Percentiles rank a stretch among this genome's conserved stretches.
Evolutionary conservation across 64 coral and sea anemone genomes (phyloP).

Genomic region (Montipora efflorescens): DNA sequence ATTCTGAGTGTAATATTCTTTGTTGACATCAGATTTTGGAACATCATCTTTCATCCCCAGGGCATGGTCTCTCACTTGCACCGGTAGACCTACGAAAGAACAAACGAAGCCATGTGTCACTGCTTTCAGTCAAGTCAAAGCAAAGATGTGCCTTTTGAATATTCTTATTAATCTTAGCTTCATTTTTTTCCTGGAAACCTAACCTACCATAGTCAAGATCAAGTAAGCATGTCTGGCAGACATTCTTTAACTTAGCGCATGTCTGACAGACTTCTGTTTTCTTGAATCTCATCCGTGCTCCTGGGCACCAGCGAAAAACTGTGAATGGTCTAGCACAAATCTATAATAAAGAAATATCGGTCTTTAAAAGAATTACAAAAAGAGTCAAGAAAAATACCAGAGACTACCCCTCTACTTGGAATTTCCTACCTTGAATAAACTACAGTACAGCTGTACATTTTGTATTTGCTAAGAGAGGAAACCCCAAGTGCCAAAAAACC

Average conservation of each 20-base stretch:
- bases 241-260: conserved; percentile 97
- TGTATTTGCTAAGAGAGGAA: no score
- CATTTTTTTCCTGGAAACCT: neutral
- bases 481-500: no score
- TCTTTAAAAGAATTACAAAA: no score
- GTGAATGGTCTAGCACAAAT: conserved; percentile 98
- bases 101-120: neutral
- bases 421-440: no score
- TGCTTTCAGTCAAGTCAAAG: neutral
- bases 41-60: conserved; percentile 96
- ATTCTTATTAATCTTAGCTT: neutral
- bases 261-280: conserved; percentile 99
- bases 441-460: no score
- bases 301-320: conserved; percentile 98
- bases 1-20: conserved; percentile 99
- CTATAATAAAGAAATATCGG: conserved; percentile 12
- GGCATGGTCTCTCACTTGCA: conserved; percentile 95
- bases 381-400: no score
- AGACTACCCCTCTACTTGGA: no score
- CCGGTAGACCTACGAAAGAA: conserved; percentile 84
- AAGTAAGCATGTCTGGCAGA: conserved; percentile 97
- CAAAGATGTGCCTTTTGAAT: neutral
- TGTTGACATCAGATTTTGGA: conserved; percentile 99
- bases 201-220: conserved; percentile 98
- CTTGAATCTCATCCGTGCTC: conserved; percentile 98